Conservation (phyloP, 2,888 invertebrate species). For the Pterostichus niger region DNA sequence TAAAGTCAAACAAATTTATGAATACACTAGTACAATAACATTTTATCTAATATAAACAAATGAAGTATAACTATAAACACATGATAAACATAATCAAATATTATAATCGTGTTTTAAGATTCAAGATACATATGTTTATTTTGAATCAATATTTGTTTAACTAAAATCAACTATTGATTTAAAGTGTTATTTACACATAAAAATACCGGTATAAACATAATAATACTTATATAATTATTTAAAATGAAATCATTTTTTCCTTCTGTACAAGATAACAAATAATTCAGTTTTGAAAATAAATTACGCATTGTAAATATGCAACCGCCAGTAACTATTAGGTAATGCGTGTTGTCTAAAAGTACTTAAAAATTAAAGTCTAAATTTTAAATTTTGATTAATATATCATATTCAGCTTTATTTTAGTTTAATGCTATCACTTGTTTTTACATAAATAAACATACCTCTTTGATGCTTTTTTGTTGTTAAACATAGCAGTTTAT, state of each 20-base stretch:
- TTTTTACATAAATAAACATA: constrained; percentile 28
- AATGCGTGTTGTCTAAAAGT: neutral
- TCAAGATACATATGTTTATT: constrained; percentile 5
- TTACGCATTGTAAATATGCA: constrained; percentile 4
- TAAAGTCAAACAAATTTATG: neutral
- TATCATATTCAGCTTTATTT: neutral
- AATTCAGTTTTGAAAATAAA: neutral
- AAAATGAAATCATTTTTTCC: too few relatives aligned
- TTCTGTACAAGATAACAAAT: neutral
- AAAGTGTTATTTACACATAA: neutral
- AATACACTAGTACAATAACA: constrained; percentile 15
- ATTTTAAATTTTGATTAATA: neutral
- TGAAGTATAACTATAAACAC: constrained; percentile 18
- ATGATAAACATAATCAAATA: constrained; percentile 32
- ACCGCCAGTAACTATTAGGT: neutral
- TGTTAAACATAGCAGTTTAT: constrained; percentile 21
- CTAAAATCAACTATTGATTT: constrained; percentile 1
- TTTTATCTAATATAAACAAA: constrained; percentile 39
- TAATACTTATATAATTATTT: neutral
- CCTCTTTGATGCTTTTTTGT: constrained; percentile 33
- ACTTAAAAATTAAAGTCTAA: neutral
- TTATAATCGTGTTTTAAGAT: neutral
- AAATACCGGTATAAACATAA: neutral
- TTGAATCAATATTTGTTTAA: constrained; percentile 30
- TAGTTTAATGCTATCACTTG: constrained; percentile 15